Evolutionary conservation across 2,113 vertebrate species (phyloP), one percentile per base, ranked within the genome.

Genomic region (Zosterops hypoxanthus): DNA sequence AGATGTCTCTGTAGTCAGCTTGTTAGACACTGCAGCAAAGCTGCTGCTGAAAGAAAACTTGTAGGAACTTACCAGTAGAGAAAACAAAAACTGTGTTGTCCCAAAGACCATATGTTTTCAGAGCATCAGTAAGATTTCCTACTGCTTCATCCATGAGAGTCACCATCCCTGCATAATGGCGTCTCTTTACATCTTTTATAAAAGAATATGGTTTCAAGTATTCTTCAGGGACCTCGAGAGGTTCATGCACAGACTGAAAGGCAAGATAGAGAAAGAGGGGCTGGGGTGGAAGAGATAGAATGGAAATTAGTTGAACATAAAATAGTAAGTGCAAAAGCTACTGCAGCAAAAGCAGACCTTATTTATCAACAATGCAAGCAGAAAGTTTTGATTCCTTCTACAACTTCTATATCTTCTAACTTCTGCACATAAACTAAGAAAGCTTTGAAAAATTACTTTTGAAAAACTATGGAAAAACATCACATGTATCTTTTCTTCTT

Each of bases 231-330:
- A 99, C 99, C 95, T 99, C 98, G 1, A 99, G 97, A 22, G 99
- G 99, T 2, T 91, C 79, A 5, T 99, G 99, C 52, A 99, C 99
- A 5, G 99, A 98, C 97, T 99, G 99, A 81, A 99, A 97, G 15
- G 99, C 98, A 2, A 99, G 92, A 79, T 99, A 99, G 47, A 99
- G 99, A 97, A 99, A 99, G 24, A 99, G 97, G 36, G 99, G 99
- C 99, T 99, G 97, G 60, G 96, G 94, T 71, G 75, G 39, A 95
- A 95, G 14, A 56, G 56, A 42, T 0, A 70, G 20, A 88, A 70
- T 4, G 4, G 25, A 65, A 81, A 86, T 96, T 64, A 93, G 70
- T 86, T 85, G 55, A 76, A 59, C 21, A 65, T 14, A 42, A 86
- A 91, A 19, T 24, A 88, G 19, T 56, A 72, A 70, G 57, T 36